Conservation (phyloP, 2,113 vertebrate genomes). For the Seriola quinqueradiata region DNA sequence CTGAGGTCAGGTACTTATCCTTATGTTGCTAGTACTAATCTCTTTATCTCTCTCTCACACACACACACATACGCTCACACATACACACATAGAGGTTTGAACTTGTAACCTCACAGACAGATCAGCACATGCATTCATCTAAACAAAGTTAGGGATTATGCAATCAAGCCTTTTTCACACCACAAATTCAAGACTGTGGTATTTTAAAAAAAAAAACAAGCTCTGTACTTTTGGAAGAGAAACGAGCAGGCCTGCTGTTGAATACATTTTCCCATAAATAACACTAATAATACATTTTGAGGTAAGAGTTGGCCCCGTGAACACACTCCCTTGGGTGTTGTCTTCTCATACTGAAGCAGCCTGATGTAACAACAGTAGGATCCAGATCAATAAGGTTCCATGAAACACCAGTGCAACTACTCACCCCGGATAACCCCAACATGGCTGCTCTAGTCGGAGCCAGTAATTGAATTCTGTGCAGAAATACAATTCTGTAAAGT, state of each 20-base stretch:
- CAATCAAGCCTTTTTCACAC: slow-evolving; percentile 21
- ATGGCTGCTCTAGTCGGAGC: slow-evolving; percentile 30
- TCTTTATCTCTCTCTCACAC: slow-evolving; percentile 16
- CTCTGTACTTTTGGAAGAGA: slow-evolving; percentile 1
- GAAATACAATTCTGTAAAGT: slow-evolving; percentile 67
- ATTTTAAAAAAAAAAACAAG: background rate
- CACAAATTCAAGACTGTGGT: slow-evolving; percentile 28
- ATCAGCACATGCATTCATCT: slow-evolving; percentile 36
- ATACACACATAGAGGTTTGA: slow-evolving; percentile 23
- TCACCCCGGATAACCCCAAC: slow-evolving; percentile 60
- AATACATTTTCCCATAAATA: slow-evolving; percentile 10
- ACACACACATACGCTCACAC: slow-evolving; percentile 5
- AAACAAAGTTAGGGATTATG: slow-evolving; percentile 46
- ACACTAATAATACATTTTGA: background rate
- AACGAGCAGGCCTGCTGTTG: slow-evolving; percentile 3
- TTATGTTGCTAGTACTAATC: slow-evolving; percentile 29
- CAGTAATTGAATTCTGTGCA: slow-evolving; percentile 60
- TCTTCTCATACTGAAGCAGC: slow-evolving; percentile 29
- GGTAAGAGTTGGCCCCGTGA: background rate
- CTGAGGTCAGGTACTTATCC: slow-evolving; percentile 40
- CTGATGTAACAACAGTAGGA: slow-evolving; percentile 58
- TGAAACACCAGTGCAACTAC: slow-evolving; percentile 34
- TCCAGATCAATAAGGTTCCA: slow-evolving; percentile 59
- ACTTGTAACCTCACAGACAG: slow-evolving; percentile 40
- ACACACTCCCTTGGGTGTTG: slow-evolving; percentile 16